Evolutionary conservation across 1,140 invertebrate species (phyloP).

Genomic region (Armadillidium nasatum): DNA sequence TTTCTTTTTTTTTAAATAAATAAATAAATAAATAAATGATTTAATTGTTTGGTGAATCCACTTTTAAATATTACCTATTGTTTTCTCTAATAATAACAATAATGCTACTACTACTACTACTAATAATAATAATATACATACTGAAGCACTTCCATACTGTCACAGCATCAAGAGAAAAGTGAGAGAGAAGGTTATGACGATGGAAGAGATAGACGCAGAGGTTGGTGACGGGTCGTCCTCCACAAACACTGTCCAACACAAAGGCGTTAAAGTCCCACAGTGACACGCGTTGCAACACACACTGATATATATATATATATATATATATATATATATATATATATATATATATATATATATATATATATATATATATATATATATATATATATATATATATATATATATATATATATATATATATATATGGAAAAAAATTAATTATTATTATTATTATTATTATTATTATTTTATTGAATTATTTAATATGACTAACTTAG

Average conservation of each 20-base stretch:
- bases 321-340: conserved; percentile 18
- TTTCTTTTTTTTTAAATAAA: no score
- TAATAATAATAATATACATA: conserved; percentile 54
- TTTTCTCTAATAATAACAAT: no score
- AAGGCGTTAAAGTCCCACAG: conserved; percentile 86
- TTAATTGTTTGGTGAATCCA: no score
- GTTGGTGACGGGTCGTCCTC: conserved; percentile 76
- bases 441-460: no score
- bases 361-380: background rate
- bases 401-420: no score
- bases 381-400: conserved; percentile 4
- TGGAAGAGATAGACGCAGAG: conserved; percentile 82
- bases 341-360: background rate
- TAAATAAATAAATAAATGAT: no score
- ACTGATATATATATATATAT: conserved; percentile 56
- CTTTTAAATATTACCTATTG: no score
- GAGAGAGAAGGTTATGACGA: conserved; percentile 73
- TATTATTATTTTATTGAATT: no score
- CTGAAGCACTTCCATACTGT: conserved; percentile 81
- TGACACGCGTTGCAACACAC: conserved; percentile 64
- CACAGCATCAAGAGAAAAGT: conserved; percentile 76
- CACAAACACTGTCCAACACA: conserved; percentile 73
- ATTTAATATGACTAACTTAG: no score
- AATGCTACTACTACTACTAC: no score
- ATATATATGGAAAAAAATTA: no score